phyloP scores from a whole-genome alignment of 2,888 invertebrate species.

The Lasioglossum lativentre region DNA sequence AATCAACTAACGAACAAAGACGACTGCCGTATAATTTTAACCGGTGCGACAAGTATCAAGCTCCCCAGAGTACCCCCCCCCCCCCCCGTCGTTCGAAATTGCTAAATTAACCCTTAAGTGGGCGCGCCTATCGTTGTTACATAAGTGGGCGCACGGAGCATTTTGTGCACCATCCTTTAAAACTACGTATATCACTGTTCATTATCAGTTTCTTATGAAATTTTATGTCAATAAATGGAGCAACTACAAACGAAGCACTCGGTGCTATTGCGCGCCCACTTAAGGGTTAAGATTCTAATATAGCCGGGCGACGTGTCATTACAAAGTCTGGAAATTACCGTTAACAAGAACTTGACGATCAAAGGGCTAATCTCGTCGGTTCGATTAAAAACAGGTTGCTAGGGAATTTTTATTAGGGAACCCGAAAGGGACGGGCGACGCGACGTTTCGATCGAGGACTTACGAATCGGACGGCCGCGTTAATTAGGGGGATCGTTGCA shows the following conservation, averaged over 20 bases:
- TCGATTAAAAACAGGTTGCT: neutral
- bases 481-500: constrained; percentile 13
- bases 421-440: neutral
- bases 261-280: too few species aligned
- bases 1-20: neutral
- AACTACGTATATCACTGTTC: too few species aligned
- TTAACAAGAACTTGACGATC: neutral
- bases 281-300: neutral
- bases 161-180: too few species aligned
- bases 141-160: too few species aligned
- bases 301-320: neutral
- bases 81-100: neutral
- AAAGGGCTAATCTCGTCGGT: neutral
- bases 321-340: neutral
- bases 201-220: too few species aligned
- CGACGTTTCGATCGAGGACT: neutral
- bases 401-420: neutral
- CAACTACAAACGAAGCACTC: too few species aligned
- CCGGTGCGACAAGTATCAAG: neutral
- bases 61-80: neutral
- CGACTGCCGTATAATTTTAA: neutral
- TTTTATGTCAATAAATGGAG: too few species aligned
- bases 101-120: too few species aligned
- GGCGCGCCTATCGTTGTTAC: too few species aligned
- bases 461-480: neutral